A percentile compares a stretch with the other conserved stretches of the same genome.
Evolutionary conservation across 2,888 invertebrate species (phyloP).

Genomic region (Polia nebulosa): DNA sequence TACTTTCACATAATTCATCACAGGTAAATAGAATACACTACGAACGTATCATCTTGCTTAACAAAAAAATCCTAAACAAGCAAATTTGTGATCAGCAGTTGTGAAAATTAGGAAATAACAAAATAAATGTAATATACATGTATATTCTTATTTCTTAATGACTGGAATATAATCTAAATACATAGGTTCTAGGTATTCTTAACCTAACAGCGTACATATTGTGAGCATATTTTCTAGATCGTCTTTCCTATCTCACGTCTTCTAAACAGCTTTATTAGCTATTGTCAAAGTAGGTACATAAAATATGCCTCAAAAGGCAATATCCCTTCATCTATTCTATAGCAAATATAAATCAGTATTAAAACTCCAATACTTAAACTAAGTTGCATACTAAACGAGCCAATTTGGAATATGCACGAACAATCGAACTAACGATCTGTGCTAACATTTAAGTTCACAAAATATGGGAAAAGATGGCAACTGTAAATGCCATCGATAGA

Average conservation of each 20-base stretch:
- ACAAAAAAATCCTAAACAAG: too few species aligned
- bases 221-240: not conserved
- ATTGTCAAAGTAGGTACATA: not conserved
- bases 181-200: too few species aligned
- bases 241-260: not conserved
- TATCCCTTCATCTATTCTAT: not conserved
- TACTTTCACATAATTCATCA: not conserved
- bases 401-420: conserved; percentile 52
- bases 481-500: conserved; percentile 67
- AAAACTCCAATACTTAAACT: conserved; percentile 34
- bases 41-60: not conserved
- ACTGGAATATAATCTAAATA: too few species aligned
- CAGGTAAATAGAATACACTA: too few species aligned
- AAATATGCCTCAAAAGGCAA: not conserved
- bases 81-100: too few species aligned
- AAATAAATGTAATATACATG: too few species aligned
- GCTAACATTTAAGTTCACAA: conserved; percentile 70
- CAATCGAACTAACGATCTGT: conserved; percentile 56
- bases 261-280: not conserved
- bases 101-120: too few species aligned
- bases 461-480: conserved; percentile 71
- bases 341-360: conserved; percentile 44
- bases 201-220: too few species aligned
- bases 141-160: too few species aligned
- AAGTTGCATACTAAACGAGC: conserved; percentile 39